phyloP scores from a whole-genome alignment of 23 tunicate species.

The Ciona savignyi region DNA sequence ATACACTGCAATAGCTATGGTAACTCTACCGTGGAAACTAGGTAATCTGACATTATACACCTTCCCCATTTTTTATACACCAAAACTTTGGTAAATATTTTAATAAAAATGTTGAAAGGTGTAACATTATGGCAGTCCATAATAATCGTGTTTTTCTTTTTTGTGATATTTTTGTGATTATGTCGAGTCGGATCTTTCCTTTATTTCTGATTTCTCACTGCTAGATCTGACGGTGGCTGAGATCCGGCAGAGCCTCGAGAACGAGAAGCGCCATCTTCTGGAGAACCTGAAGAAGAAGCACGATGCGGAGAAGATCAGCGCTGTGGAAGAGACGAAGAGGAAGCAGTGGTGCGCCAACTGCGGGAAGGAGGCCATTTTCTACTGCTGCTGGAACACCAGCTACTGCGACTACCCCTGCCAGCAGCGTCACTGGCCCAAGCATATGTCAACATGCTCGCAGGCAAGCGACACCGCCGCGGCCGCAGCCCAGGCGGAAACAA shows the following conservation, averaged over 20 bases:
- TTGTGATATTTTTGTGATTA: too few species aligned
- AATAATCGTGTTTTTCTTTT: too few species aligned
- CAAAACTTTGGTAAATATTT: too few species aligned
- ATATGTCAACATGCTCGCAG: conserved; percentile 84
- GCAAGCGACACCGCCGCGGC: conserved; percentile 20
- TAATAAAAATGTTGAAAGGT: too few species aligned
- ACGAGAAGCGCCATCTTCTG: conserved; percentile 68
- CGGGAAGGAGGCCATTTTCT: conserved; percentile 87
- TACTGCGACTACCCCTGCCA: conserved; percentile 99
- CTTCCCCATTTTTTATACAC: too few species aligned
- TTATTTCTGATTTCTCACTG: not conserved
- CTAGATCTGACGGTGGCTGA: conserved; percentile 87
- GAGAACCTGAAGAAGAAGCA: conserved; percentile 56
- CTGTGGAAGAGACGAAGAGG: conserved; percentile 76
- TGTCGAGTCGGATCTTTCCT: too few species aligned
- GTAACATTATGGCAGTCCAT: too few species aligned
- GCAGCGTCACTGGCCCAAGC: conserved; percentile 96
- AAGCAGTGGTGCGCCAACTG: conserved; percentile 99
- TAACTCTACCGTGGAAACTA: too few species aligned
- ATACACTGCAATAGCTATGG: too few species aligned
- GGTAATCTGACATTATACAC: too few species aligned
- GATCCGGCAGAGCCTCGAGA: conserved; percentile 92
- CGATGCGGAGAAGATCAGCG: conserved; percentile 62
- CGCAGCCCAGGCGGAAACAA: conserved; percentile 3
- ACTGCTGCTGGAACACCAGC: conserved; percentile 99